A percentile compares a stretch with the other conserved stretches of the same genome.
phyloP scores from a whole-genome alignment of 2,113 vertebrate genomes.

The Nematolebias whitei region DNA sequence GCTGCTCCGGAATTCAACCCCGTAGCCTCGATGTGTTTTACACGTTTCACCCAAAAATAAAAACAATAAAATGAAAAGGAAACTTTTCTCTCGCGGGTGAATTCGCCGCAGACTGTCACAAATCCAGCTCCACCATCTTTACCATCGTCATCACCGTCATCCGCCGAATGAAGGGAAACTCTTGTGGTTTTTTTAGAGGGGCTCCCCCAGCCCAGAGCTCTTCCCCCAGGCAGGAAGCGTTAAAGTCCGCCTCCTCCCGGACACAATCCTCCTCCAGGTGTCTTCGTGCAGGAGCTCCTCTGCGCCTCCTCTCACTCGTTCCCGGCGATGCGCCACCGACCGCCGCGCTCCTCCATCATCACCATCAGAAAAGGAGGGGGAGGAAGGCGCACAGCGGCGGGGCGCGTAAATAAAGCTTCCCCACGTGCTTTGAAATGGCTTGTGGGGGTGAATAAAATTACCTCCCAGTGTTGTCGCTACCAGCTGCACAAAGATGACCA shows the following conservation, averaged over 20 bases:
- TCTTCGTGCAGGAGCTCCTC: slow-evolving; percentile 57
- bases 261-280: slow-evolving; percentile 54
- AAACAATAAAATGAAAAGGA: slow-evolving; percentile 20
- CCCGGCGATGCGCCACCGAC: slow-evolving; percentile 59
- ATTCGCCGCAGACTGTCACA: slow-evolving; percentile 19
- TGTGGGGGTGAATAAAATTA: no score
- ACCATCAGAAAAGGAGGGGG: slow-evolving; percentile 7
- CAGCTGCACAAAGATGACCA: not conserved
- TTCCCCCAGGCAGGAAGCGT: slow-evolving; percentile 50
- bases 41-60: slow-evolving; percentile 3
- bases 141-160: not conserved
- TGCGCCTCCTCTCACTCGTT: slow-evolving; percentile 51
- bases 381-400: slow-evolving; percentile 45
- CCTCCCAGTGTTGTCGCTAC: no score
- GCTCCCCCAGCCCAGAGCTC: slow-evolving; percentile 49
- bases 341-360: slow-evolving; percentile 62
- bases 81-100: slow-evolving; percentile 54
- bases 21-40: slow-evolving; percentile 17
- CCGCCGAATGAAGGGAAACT: slow-evolving; percentile 32
- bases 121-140: slow-evolving; percentile 21
- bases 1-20: slow-evolving; percentile 7
- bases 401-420: slow-evolving; percentile 41
- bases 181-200: slow-evolving; percentile 48
- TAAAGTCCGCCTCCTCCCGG: slow-evolving; percentile 64
- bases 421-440: slow-evolving; percentile 54